Conservation (phyloP, 2,797 vertebrate species). For the Acrossocheilus wenchowensis region DNA sequence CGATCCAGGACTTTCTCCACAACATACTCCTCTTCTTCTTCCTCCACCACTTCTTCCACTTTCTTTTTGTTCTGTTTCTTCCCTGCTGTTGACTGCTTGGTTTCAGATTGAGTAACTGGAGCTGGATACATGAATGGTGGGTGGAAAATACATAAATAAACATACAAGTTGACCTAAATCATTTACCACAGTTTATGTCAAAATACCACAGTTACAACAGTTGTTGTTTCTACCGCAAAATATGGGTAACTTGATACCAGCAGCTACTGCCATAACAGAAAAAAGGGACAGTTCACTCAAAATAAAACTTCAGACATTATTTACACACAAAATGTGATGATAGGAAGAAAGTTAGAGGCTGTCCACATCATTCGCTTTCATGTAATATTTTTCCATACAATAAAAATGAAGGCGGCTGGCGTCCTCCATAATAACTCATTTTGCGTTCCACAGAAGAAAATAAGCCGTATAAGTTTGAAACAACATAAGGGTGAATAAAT, state of each 20-base stretch:
- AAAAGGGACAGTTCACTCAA: conserved; percentile 21
- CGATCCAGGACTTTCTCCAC: conserved; percentile 96
- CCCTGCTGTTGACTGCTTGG: conserved; percentile 85
- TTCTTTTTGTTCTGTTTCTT: conserved; percentile 95
- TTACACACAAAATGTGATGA: not conserved
- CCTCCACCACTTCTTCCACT: conserved; percentile 89
- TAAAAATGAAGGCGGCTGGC: not conserved
- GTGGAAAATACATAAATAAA: conserved; percentile 31
- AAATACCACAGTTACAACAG: conserved; percentile 1
- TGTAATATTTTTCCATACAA: conserved; percentile 1
- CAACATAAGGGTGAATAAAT: not conserved
- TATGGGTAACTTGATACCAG: not conserved
- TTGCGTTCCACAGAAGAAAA: not conserved
- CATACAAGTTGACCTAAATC: conserved; percentile 39
- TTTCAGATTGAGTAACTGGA: conserved; percentile 75
- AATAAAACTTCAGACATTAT: not conserved
- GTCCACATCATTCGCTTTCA: not conserved
- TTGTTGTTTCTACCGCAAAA: not conserved
- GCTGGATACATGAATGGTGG: conserved; percentile 54
- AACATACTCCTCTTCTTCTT: conserved; percentile 97
- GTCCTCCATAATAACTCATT: not conserved
- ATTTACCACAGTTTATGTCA: not conserved
- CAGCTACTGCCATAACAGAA: not conserved
- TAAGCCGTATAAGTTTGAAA: not conserved
- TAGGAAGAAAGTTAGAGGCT: not conserved